Conservation (phyloP, 1,140 invertebrate genomes). For the Magallana angulata region DNA sequence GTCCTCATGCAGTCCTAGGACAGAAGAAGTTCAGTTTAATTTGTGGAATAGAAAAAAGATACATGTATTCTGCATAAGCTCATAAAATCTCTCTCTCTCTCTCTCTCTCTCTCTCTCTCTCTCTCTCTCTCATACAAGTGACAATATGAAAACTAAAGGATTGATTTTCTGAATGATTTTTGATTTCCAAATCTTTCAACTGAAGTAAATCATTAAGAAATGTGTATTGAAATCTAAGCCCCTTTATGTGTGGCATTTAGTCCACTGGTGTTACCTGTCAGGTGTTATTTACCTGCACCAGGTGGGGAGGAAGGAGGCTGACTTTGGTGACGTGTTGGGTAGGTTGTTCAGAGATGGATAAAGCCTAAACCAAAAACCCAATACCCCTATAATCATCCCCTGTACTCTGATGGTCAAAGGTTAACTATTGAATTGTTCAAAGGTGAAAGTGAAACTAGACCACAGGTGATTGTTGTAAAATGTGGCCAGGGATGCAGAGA, state of each 20-base stretch:
- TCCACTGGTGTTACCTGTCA: background rate
- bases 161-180: background rate
- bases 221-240: slow-evolving; percentile 6
- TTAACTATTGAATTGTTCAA: background rate
- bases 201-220: background rate
- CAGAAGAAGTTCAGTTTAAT: no score
- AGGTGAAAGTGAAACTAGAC: background rate
- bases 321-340: background rate
- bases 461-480: background rate
- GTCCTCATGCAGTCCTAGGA: no score
- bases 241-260: background rate
- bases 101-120: background rate
- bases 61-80: no score
- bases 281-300: background rate
- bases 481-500: no score
- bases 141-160: background rate
- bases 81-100: no score
- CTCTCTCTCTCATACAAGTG: background rate
- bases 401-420: background rate
- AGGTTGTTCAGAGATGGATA: background rate
- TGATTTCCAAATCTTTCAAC: background rate
- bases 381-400: background rate
- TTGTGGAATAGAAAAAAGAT: no score
- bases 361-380: background rate
- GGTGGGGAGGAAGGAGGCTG: background rate